A percentile compares a stretch with the other conserved stretches of the same genome.
Evolutionary conservation across 2,888 invertebrate genomes (phyloP).

Genomic region (Leucophenga montana): DNA sequence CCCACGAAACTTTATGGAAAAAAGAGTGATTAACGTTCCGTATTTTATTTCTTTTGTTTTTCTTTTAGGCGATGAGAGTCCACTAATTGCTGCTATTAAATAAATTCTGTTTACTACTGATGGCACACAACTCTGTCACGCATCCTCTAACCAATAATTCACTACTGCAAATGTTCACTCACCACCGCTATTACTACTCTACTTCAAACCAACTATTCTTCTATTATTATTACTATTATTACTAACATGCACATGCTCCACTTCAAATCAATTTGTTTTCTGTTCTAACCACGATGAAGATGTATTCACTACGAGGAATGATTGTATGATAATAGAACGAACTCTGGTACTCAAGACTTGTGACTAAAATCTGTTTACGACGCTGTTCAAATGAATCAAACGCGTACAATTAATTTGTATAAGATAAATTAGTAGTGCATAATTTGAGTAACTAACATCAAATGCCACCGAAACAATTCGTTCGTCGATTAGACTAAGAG

Average conservation of each 20-base stretch:
- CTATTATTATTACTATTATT: neutral
- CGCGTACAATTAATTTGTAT: too few relatives aligned
- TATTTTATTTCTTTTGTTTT: constrained; percentile 41
- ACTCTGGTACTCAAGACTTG: too few relatives aligned
- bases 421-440: too few relatives aligned
- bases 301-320: too few relatives aligned
- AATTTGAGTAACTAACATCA: too few relatives aligned
- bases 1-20: constrained; percentile 68
- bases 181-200: neutral
- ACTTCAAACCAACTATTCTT: neutral
- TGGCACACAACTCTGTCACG: constrained; percentile 53
- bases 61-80: constrained; percentile 63
- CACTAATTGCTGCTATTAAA: constrained; percentile 67
- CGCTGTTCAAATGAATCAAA: too few relatives aligned
- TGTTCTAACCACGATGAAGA: too few relatives aligned
- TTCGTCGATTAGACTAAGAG: too few relatives aligned
- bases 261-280: neutral
- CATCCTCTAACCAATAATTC: constrained; percentile 56
- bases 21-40: constrained; percentile 61
- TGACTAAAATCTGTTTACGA: too few relatives aligned
- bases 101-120: constrained; percentile 50
- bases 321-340: too few relatives aligned
- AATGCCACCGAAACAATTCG: too few relatives aligned
- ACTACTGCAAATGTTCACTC: constrained; percentile 41
- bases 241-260: neutral